A percentile compares a stretch with the other conserved stretches of the same genome.
phyloP scores from a whole-genome alignment of 2,888 invertebrate species.

The Aelia acuminata region DNA sequence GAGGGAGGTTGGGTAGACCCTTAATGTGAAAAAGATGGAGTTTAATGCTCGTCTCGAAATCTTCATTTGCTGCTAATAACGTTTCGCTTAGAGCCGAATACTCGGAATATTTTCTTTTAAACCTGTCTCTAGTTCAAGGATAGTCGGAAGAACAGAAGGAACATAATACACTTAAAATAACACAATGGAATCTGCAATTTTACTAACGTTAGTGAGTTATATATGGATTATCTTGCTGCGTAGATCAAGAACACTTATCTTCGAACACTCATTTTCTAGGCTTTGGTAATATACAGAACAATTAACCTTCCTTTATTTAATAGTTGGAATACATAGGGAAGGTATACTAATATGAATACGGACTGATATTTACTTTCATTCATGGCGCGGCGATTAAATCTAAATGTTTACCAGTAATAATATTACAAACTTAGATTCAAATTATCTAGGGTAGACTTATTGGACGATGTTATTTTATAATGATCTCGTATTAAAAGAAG shows the following conservation, averaged over 20 bases:
- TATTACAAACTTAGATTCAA: too few species aligned
- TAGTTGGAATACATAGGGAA: too few species aligned
- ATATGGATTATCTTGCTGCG: background rate
- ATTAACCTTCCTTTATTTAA: too few species aligned
- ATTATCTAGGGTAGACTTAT: too few species aligned
- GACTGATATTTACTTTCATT: too few species aligned
- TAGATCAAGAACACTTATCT: background rate
- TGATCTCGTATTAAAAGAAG: too few species aligned
- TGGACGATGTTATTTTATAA: too few species aligned
- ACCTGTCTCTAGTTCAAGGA: conserved; percentile 16
- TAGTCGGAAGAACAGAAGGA: background rate
- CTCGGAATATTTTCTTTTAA: conserved; percentile 33
- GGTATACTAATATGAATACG: too few species aligned
- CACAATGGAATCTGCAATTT: background rate
- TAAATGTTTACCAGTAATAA: too few species aligned
- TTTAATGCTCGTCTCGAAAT: conserved; percentile 51
- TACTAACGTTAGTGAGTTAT: too few species aligned
- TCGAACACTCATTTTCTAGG: background rate
- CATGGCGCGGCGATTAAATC: too few species aligned
- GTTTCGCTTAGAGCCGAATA: conserved; percentile 39
- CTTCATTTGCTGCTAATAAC: conserved; percentile 48
- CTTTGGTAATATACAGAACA: background rate
- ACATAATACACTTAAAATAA: background rate
- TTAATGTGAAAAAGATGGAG: conserved; percentile 51
- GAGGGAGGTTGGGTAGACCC: background rate